A percentile compares a stretch with the other conserved stretches of the same genome.
These are phyloP conservation scores for Orthosia incerta DNA, from an alignment of 2,888 invertebrate genomes.

Conservation along the genomic window DNA sequence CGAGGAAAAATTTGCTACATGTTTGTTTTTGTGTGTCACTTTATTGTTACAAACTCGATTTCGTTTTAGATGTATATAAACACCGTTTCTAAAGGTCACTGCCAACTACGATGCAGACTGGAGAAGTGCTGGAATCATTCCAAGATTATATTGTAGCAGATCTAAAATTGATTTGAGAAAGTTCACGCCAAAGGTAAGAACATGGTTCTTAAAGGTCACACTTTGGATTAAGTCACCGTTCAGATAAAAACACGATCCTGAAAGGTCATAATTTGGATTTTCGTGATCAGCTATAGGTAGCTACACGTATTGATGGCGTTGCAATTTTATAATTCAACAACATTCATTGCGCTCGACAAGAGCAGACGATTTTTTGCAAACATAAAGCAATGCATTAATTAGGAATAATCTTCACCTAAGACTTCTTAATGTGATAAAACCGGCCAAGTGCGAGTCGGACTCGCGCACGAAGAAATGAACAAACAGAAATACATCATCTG, in stretches of 20 bases:
- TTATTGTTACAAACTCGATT: not conserved
- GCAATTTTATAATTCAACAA: not conserved
- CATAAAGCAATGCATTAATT: not conserved
- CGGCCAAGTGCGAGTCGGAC: too few species aligned
- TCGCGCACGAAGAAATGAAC: too few species aligned
- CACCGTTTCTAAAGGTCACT: not conserved
- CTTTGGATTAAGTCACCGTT: not conserved
- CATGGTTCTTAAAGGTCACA: not conserved
- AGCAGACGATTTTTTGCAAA: not conserved
- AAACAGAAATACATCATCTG: too few species aligned
- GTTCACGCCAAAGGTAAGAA: not conserved
- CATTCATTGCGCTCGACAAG: not conserved
- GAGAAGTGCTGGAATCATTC: not conserved
- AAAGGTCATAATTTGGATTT: not conserved
- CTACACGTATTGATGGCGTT: not conserved
- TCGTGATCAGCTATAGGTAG: not conserved
- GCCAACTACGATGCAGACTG: not conserved
- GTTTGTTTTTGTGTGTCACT: not conserved
- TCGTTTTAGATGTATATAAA: not conserved
- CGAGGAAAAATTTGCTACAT: not conserved
- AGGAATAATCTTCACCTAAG: not conserved
- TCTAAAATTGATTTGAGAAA: not conserved
- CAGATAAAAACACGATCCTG: not conserved
- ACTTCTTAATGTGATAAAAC: too few species aligned
- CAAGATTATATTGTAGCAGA: constrained; percentile 6